A percentile compares a stretch with the other conserved stretches of the same genome.
phyloP scores from a whole-genome alignment of 2,888 invertebrate genomes.

The Ernsta delagoae region DNA sequence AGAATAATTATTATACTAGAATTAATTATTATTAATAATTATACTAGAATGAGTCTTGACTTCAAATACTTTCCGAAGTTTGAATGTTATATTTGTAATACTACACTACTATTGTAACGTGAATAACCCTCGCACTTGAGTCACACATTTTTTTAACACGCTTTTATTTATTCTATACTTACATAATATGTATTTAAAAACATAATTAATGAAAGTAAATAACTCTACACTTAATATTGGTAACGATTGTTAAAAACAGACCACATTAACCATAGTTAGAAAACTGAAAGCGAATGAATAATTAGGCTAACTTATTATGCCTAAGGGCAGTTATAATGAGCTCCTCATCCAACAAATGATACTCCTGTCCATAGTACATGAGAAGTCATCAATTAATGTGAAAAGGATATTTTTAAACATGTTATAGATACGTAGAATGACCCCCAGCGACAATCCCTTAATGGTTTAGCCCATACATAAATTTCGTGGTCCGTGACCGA shows the following conservation, averaged over 20 bases:
- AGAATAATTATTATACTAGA: too few species aligned
- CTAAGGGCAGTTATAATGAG: slow-evolving; percentile 18
- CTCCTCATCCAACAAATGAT: slow-evolving; percentile 1
- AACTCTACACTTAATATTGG: background rate
- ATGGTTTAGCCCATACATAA: slow-evolving; percentile 78
- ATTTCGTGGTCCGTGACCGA: slow-evolving; percentile 74
- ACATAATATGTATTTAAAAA: background rate
- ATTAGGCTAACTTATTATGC: slow-evolving; percentile 1
- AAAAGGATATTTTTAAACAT: slow-evolving; percentile 33
- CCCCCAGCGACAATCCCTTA: slow-evolving; percentile 76
- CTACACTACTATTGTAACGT: too few species aligned
- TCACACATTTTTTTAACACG: too few species aligned
- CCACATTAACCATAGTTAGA: background rate
- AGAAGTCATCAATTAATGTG: slow-evolving; percentile 23
- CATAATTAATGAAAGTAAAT: background rate
- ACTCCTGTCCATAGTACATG: slow-evolving; percentile 12
- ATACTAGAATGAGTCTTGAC: too few species aligned
- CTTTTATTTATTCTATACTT: too few species aligned
- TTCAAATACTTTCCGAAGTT: too few species aligned
- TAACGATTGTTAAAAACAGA: background rate
- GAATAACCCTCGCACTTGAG: too few species aligned
- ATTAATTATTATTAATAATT: too few species aligned
- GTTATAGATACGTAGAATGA: slow-evolving; percentile 32
- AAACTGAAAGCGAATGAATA: slow-evolving; percentile 1
- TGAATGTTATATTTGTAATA: too few species aligned